Percentiles rank a stretch among this genome's conserved stretches.
Evolutionary conservation across 2,797 vertebrate genomes (phyloP).

Genomic region (Ficedula albicollis): DNA sequence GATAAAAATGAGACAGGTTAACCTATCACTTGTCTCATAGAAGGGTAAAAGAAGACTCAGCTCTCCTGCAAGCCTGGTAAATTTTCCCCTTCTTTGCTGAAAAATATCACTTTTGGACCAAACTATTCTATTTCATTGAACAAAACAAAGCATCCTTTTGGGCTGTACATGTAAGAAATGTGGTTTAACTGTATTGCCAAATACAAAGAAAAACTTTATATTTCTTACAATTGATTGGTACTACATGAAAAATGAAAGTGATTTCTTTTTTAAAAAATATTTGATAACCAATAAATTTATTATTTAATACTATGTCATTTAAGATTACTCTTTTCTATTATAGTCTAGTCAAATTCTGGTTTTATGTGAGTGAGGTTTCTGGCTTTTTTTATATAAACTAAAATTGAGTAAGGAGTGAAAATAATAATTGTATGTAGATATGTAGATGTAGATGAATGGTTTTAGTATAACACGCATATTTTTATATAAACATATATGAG

Average conservation of each 20-base stretch:
- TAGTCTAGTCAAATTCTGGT: neutral
- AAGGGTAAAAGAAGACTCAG: constrained; percentile 1
- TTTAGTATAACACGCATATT: neutral
- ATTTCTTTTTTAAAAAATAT: neutral
- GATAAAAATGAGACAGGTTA: constrained; percentile 39
- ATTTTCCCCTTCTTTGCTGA: neutral
- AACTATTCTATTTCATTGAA: neutral
- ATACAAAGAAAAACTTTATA: neutral
- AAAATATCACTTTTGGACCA: neutral
- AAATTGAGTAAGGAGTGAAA: neutral
- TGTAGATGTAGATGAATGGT: neutral
- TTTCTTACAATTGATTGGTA: neutral
- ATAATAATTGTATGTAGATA: neutral
- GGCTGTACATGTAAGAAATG: neutral
- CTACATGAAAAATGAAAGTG: neutral
- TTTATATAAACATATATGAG: constrained; percentile 25
- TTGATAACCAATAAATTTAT: neutral
- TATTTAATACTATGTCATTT: neutral
- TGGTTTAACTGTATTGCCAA: neutral
- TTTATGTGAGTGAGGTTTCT: neutral
- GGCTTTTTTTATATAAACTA: constrained; percentile 5
- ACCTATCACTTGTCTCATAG: constrained; percentile 10
- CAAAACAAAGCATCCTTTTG: neutral
- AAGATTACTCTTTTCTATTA: neutral
- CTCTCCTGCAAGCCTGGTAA: neutral